phyloP scores from a whole-genome alignment of 2,888 invertebrate species.

The Falcaria lacertinaria region DNA sequence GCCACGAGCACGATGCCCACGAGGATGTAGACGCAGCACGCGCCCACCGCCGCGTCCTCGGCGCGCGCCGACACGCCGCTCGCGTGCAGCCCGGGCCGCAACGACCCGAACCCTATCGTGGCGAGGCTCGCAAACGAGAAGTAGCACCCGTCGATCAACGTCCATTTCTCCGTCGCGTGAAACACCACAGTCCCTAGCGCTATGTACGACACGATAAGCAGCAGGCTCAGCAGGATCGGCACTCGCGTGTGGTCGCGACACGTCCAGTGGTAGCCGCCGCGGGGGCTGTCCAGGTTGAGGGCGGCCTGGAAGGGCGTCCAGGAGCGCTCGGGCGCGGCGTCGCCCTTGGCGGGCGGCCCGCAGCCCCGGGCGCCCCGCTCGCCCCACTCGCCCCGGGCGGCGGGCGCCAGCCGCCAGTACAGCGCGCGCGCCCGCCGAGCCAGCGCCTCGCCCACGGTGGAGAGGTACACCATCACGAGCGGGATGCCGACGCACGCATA shows the following conservation, averaged over 20 bases:
- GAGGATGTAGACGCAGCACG: constrained; percentile 89
- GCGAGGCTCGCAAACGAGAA: constrained; percentile 89
- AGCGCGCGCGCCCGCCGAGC: constrained; percentile 88
- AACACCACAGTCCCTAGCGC: constrained; percentile 94
- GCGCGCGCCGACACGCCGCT: constrained; percentile 66
- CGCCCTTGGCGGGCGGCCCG: no score
- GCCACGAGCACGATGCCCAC: constrained; percentile 92
- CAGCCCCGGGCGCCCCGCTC: constrained; percentile 41
- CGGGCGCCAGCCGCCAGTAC: constrained; percentile 77
- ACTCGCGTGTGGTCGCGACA: constrained; percentile 85
- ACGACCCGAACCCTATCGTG: constrained; percentile 91
- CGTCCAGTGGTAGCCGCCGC: constrained; percentile 59
- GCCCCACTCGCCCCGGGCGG: constrained; percentile 13
- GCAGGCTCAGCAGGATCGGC: constrained; percentile 91
- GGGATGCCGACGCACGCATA: constrained; percentile 94
- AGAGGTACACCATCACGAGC: constrained; percentile 91
- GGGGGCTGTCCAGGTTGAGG: constrained; percentile 58
- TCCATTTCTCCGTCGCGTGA: constrained; percentile 94
- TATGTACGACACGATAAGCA: constrained; percentile 92
- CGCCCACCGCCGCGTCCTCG: constrained; percentile 85
- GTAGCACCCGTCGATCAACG: constrained; percentile 90
- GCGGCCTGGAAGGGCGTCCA: constrained; percentile 69
- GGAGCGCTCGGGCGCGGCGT: constrained; percentile 22
- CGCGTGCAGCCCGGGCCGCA: constrained; percentile 83
- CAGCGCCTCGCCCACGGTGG: constrained; percentile 91